Evolutionary conservation across 2,888 invertebrate genomes (phyloP), one percentile per base, ranked within the genome.

Genomic region (Hemistola chrysoprasaria): DNA sequence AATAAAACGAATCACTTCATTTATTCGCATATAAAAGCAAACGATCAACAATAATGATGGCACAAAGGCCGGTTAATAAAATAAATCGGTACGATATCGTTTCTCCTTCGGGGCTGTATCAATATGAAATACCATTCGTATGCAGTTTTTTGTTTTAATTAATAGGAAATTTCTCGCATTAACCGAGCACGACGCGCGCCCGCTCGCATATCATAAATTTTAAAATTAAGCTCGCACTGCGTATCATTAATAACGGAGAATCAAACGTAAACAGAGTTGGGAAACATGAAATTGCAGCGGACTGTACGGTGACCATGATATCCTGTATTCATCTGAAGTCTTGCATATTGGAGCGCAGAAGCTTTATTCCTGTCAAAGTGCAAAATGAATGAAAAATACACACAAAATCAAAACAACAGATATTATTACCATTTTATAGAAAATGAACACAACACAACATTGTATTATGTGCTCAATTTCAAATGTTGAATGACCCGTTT

Each of bases 181-280:
- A 63, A 62, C 65, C 50, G 50, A 27, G 56, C 43, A 56, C 53
- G 62, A 60, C 40, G 56, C 43, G 56, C 53, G 62, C 61, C 40
- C 39, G 47, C 47, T 50, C 53, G 71, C 73, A 76, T 71, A 71
- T 68, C 69, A 71, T 75, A 73, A 56, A 77, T 75, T 70, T 74
- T 67, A 64, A 74, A 71, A 65, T 65, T 59, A 58, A 62, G 61
- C 62, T 64, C 36, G 40, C 39, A 62, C 40, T 42, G 38, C 39
- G 47, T 50, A 48, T 58, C 65, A 62, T 65, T 71, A 72, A 74
- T 75, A 70, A 68, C 66, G 56, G 57, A 40, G 60, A 60, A 67
- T 71, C 62, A 58, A 69, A 63, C 39, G 68, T 62, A 75, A 78
- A 71, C 64, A 71, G 32, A 39, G 50, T 42, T 50, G 38, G 51